phyloP scores from a whole-genome alignment of 2,888 invertebrate genomes.

The Chymomyza fuscimana region DNA sequence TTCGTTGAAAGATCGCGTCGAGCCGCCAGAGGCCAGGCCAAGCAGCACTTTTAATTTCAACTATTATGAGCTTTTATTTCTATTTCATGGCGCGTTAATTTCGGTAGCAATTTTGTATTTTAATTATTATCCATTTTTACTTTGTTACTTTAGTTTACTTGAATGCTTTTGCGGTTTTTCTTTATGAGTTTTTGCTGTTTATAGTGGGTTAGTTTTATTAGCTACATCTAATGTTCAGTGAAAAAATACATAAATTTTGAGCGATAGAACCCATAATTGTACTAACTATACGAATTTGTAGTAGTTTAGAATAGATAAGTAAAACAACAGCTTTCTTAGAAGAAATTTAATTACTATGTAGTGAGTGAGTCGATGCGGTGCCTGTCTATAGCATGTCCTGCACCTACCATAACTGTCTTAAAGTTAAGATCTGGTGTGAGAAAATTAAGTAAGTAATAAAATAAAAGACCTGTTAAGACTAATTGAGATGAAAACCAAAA shows the following conservation, averaged over 20 bases:
- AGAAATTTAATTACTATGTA: too few species aligned
- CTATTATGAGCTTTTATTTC: constrained; percentile 44
- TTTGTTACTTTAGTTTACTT: constrained; percentile 1
- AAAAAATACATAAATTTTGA: too few species aligned
- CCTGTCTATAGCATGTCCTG: too few species aligned
- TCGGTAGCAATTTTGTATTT: constrained; percentile 14
- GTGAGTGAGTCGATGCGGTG: too few species aligned
- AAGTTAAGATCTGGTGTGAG: too few species aligned
- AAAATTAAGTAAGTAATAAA: too few species aligned
- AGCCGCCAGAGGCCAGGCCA: neutral
- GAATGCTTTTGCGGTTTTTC: neutral
- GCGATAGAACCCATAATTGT: neutral
- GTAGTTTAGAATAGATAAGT: too few species aligned
- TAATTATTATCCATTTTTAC: constrained; percentile 8
- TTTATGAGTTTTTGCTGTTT: neutral
- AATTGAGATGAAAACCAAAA: too few species aligned
- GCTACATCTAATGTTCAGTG: neutral
- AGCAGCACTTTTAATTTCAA: constrained; percentile 55
- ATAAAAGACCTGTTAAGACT: too few species aligned
- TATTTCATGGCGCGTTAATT: constrained; percentile 52
- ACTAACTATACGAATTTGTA: too few species aligned
- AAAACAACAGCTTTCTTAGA: too few species aligned
- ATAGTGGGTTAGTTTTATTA: neutral
- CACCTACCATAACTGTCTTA: too few species aligned
- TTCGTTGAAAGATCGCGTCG: neutral